Evolutionary conservation across 2,888 invertebrate species (phyloP).

Genomic region (Nomada fucata): DNA sequence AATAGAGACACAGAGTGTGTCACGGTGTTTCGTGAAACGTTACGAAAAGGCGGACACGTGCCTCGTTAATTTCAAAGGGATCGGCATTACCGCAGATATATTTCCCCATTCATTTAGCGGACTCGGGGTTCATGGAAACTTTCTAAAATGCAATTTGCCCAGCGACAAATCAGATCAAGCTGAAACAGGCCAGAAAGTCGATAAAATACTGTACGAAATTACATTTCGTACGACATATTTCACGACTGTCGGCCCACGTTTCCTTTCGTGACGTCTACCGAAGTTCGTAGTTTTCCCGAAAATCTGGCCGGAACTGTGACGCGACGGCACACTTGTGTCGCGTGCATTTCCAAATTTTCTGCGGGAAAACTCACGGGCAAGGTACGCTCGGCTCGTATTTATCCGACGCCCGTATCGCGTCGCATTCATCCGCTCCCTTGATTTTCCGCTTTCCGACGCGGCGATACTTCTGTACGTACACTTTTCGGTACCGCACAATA

Average conservation of each 20-base stretch:
- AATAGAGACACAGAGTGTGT: conserved; percentile 25
- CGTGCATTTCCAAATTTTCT: conserved; percentile 3
- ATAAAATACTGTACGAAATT: too few relatives aligned
- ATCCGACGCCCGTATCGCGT: conserved; percentile 7
- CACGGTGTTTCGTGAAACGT: not conserved
- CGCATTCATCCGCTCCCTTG: conserved; percentile 16
- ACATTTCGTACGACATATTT: not conserved
- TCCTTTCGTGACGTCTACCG: not conserved
- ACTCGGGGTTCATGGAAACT: not conserved
- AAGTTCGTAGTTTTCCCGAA: not conserved
- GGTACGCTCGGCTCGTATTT: not conserved
- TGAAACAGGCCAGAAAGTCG: too few relatives aligned
- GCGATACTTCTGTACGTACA: not conserved
- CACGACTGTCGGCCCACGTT: not conserved
- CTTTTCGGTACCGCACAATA: conserved; percentile 10
- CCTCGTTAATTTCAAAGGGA: conserved; percentile 11
- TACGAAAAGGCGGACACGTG: conserved; percentile 7
- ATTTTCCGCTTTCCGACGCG: conserved; percentile 7
- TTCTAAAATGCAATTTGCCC: not conserved
- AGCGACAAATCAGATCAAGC: not conserved
- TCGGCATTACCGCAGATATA: not conserved
- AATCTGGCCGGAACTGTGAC: not conserved
- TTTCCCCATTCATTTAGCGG: not conserved
- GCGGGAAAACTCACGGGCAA: not conserved
- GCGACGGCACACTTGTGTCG: too few relatives aligned